Evolutionary conservation across 2,888 invertebrate genomes (phyloP).

Genomic region (Amaurobius ferox): DNA sequence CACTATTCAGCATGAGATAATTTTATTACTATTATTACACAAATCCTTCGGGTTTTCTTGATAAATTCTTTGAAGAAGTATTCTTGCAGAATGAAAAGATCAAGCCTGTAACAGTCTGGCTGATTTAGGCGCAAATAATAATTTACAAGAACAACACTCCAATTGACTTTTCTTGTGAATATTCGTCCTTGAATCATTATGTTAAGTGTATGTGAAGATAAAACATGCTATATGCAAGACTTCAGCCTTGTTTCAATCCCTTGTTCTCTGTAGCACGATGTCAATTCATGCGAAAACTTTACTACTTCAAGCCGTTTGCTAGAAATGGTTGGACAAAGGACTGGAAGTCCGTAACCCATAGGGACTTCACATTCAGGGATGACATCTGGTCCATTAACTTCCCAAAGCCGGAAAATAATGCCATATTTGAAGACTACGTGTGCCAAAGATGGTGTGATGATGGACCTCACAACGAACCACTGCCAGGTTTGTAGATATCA

Average conservation of each 20-base stretch:
- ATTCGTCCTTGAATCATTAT: neutral
- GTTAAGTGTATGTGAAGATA: too few relatives aligned
- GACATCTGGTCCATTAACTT: conserved; percentile 36
- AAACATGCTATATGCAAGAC: too few relatives aligned
- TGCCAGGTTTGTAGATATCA: neutral
- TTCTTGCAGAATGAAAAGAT: too few relatives aligned
- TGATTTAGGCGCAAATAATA: too few relatives aligned
- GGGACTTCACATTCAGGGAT: conserved; percentile 24
- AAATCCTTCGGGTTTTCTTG: too few relatives aligned
- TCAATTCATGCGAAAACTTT: conserved; percentile 5
- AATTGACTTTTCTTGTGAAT: neutral
- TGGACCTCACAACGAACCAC: conserved; percentile 17
- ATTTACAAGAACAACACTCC: too few relatives aligned
- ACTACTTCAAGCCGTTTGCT: conserved; percentile 33
- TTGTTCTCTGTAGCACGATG: conserved; percentile 13
- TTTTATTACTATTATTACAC: too few relatives aligned
- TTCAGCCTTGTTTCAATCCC: too few relatives aligned
- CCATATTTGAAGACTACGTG: conserved; percentile 4
- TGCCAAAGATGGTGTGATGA: conserved; percentile 51
- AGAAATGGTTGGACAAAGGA: conserved; percentile 21
- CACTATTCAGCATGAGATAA: too few relatives aligned
- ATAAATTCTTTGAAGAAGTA: too few relatives aligned
- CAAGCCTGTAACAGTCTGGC: too few relatives aligned
- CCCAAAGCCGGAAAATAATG: neutral
- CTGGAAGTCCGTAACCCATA: conserved; percentile 53